A percentile compares a stretch with the other conserved stretches of the same genome.
These are phyloP conservation scores for Panzeria rudis DNA, from an alignment of 2,888 invertebrate species.

Conservation along the genomic window DNA sequence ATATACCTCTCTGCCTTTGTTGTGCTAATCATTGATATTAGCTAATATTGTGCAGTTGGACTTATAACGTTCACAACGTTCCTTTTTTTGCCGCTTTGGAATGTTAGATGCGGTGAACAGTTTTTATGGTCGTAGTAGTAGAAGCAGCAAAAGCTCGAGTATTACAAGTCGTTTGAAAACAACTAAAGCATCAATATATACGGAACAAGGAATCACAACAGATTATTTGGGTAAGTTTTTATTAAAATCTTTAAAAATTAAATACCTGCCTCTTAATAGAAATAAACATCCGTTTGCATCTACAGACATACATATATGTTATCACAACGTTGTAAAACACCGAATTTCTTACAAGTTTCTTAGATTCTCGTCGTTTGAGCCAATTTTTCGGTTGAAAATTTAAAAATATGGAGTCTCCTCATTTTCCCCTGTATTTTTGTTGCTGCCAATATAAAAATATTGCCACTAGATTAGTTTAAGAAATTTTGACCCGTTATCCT, in stretches of 20 bases:
- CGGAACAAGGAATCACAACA: conserved; percentile 64
- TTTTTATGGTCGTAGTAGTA: conserved; percentile 79
- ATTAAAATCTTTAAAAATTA: neutral
- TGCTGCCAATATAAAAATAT: too few species aligned
- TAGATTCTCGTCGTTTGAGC: too few species aligned
- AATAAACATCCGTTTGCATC: neutral
- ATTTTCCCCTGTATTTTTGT: too few species aligned
- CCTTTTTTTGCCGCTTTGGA: conserved; percentile 79
- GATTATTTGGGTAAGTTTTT: conserved; percentile 64
- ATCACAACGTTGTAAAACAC: too few species aligned
- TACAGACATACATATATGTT: too few species aligned
- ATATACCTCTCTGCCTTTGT: conserved; percentile 45
- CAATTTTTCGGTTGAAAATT: too few species aligned
- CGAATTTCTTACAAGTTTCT: too few species aligned
- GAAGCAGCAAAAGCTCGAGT: conserved; percentile 76
- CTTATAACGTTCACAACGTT: conserved; percentile 66
- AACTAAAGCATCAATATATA: conserved; percentile 63
- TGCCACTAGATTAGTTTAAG: too few species aligned
- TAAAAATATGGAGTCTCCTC: too few species aligned
- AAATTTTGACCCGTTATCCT: too few species aligned
- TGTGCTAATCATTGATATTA: conserved; percentile 56
- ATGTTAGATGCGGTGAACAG: conserved; percentile 84
- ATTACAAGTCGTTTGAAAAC: conserved; percentile 76
- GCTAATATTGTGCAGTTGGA: conserved; percentile 63
- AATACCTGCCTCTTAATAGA: neutral